Base-by-base conservation (phyloP, 2,797 vertebrate genomes). In the Capromys pilorides region DNA sequence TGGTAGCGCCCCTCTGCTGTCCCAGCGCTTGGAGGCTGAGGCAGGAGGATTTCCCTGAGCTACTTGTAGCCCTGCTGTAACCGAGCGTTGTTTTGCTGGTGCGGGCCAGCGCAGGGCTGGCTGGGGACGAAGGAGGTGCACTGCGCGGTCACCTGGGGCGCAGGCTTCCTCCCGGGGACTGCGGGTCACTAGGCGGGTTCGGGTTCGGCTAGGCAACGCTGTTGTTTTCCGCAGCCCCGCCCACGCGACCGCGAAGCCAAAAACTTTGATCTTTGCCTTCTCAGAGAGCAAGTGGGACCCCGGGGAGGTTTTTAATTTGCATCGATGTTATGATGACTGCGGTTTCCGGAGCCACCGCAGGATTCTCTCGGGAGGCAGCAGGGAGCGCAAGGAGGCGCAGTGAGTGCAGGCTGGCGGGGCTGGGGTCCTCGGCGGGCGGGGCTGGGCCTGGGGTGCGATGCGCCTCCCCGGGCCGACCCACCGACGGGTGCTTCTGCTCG, bases 81-180 rank as follows among this genome's bases (percentile, higher is more conserved):
- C 2, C 22, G 24, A 75, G 41, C 41, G 6, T 41, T 14, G 26
- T 28, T 12, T n/a, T 22, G 22, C n/a, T 7, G n/a, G 5, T 1
- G n/a, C 18, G 18, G 67, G n/a, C 67, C 98, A 64, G 98, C 94
- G 24, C 54, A 96, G 75, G 12, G 90, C 79, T 31, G 36, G n/a
- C 62, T 83, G 88, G 95, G 96, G 89, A 84, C 90, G 24, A 33
- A 9, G 22, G 1, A 24, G 41, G 39, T 13, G 57, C 31, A 41
- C 6, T 13, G 39, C 1, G 31, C 9, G 39, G 10, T 33, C 31
- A 18, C 26, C 78, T 33, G 57, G 79, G 64, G 41, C n/a, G 14
- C 21, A 1, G 21, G 45, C 71, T 59, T 57, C 71, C 83, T 71
- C 75, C 19, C 11, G 0, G 6, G 62, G 73, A 6, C 2, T 33